Conservation (phyloP, 2,888 invertebrate species). For the Galerucella calmariensis region DNA sequence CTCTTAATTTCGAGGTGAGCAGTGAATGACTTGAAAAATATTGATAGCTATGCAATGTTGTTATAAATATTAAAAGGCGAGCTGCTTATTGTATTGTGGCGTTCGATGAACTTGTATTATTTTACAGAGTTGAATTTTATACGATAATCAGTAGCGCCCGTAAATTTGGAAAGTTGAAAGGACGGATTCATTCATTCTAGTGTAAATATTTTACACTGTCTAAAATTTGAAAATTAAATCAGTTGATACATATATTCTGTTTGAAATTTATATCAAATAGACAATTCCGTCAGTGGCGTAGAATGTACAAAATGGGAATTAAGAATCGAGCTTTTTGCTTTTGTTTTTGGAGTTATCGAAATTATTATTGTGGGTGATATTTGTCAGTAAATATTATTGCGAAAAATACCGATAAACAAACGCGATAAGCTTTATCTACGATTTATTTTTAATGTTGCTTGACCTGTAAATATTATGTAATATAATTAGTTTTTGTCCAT, state of each 20-base stretch:
- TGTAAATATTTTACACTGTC: no score
- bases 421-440: not conserved
- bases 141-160: not conserved
- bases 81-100: not conserved
- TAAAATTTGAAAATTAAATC: no score
- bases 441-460: not conserved
- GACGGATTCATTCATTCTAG: no score
- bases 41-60: constrained; percentile 9
- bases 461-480: not conserved
- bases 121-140: not conserved
- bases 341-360: not conserved
- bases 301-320: no score
- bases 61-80: constrained; percentile 10
- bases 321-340: no score
- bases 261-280: no score
- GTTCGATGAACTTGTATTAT: constrained; percentile 11
- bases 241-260: no score
- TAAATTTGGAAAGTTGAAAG: no score
- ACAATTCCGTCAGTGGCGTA: no score
- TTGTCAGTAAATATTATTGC: not conserved
- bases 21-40: constrained; percentile 13
- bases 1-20: not conserved
- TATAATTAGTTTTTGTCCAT: no score
- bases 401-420: not conserved
- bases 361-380: no score